Conservation (phyloP, 2,797 vertebrate genomes). For the Sphenopsis melanotis region DNA sequence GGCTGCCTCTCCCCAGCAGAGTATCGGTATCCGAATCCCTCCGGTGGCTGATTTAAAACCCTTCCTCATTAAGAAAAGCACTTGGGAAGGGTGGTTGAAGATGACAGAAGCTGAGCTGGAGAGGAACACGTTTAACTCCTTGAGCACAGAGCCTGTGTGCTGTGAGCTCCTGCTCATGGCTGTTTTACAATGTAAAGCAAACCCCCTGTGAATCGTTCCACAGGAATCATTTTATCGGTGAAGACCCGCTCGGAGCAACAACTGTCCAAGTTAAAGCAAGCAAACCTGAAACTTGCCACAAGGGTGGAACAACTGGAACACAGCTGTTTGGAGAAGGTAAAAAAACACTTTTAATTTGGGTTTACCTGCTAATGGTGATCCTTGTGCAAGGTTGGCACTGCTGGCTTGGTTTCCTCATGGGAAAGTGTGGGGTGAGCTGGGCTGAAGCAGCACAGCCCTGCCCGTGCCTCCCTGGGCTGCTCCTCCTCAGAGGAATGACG, state of each 20-base stretch:
- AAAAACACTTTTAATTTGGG: background rate
- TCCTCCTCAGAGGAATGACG: background rate
- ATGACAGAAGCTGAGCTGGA: background rate
- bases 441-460: background rate
- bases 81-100: background rate
- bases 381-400: background rate
- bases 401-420: background rate
- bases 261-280: conserved; percentile 84
- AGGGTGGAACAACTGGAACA: conserved; percentile 86
- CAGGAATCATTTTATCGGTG: conserved; percentile 90
- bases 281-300: conserved; percentile 81
- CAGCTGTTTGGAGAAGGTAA: conserved; percentile 76
- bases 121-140: background rate
- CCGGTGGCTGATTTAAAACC: background rate
- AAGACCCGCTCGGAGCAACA: conserved; percentile 86
- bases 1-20: background rate
- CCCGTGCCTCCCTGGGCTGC: background rate
- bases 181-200: background rate
- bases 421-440: background rate
- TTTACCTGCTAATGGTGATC: background rate
- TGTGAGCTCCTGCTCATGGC: background rate
- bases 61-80: conserved; percentile 16
- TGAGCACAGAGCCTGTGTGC: background rate
- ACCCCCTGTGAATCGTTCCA: conserved; percentile 10
- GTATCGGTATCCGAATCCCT: background rate